Evolutionary conservation across 2,113 vertebrate species (phyloP).

Genomic region (Pyrgilauda ruficollis): DNA sequence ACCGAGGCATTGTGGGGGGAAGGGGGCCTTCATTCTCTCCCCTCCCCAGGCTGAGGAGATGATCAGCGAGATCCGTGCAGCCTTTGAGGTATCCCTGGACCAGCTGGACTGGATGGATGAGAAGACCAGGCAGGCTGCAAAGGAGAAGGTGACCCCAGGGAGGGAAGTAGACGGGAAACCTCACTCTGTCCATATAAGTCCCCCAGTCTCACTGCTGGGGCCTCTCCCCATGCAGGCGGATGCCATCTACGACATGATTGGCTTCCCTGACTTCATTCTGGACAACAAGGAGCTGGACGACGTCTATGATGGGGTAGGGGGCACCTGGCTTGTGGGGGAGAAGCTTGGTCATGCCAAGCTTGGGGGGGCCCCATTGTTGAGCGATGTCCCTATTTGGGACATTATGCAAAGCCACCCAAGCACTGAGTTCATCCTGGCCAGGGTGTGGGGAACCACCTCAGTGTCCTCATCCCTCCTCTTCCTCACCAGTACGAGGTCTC

Average conservation of each 20-base stretch:
- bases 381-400: rapidly evolving
- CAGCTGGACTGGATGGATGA: conserved; percentile 92
- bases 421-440: background rate
- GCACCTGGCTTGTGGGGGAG: background rate
- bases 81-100: conserved; percentile 87
- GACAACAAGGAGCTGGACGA: conserved; percentile 94
- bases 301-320: conserved; percentile 91
- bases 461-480: background rate
- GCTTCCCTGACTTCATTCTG: conserved; percentile 96
- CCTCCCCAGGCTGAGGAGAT: conserved; percentile 88
- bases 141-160: conserved; percentile 84
- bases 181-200: background rate
- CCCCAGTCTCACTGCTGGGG: background rate
- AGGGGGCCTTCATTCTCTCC: background rate
- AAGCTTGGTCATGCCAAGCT: background rate
- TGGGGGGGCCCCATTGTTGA: background rate
- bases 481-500: conserved; percentile 89
- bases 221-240: conserved; percentile 79
- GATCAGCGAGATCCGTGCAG: conserved; percentile 89
- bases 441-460: background rate
- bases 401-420: rapidly evolving
- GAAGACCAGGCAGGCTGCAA: conserved; percentile 87
- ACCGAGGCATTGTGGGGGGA: rapidly evolving
- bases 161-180: background rate
- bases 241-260: conserved; percentile 97